Evolutionary conservation across 1,140 invertebrate genomes (phyloP), one percentile per base, ranked within the genome.

Genomic region (Lordiphosa collinella): DNA sequence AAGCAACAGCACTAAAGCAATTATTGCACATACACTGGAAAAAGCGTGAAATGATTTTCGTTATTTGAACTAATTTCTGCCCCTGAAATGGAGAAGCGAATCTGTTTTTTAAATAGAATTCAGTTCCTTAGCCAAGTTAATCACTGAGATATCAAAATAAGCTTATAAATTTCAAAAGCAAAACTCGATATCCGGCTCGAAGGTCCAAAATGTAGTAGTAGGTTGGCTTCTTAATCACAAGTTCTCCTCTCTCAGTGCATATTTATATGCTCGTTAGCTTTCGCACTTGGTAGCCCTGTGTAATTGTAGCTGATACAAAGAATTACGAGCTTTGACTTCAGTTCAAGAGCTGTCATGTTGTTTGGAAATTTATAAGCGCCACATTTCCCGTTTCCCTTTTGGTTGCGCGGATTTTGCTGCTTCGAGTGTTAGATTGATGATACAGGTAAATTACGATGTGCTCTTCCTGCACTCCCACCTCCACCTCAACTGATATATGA

Each of bases 341-440:
- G 5, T 62, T 55, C 51, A 13, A 41, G 49, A 34, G 29, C 47
- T 58, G 62, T 40, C 52, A 65, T 51, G 54, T 47, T 32, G 12
- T 37, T 53, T 44, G 65, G 63, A 47, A 68, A 68, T 68, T 68
- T 68, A 68, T 68, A 60, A 61, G 65, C 63, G 34, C 49, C 56
- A 53, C 64, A 49, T 53, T 68, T 67, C 44, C 57, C 52, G 46
- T 64, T 64, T 70, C 62, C 60, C 31, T 40, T 68, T 54, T 40
- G 56, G 36, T 43, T 44, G 41, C 56, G 54, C 29, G 38, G 25
- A 31, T 38, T 58, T 63, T 52, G 37, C 48, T 18, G 37, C 48
- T 48, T 47, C 46, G 29, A 31, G 53, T 53, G 67, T 59, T 55
- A 67, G 79, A 82, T 82, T 84, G 76, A 80, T 82, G 79, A 59